Base-by-base conservation (phyloP, 2,888 invertebrate genomes). In the Torymus aiolomorphi region DNA sequence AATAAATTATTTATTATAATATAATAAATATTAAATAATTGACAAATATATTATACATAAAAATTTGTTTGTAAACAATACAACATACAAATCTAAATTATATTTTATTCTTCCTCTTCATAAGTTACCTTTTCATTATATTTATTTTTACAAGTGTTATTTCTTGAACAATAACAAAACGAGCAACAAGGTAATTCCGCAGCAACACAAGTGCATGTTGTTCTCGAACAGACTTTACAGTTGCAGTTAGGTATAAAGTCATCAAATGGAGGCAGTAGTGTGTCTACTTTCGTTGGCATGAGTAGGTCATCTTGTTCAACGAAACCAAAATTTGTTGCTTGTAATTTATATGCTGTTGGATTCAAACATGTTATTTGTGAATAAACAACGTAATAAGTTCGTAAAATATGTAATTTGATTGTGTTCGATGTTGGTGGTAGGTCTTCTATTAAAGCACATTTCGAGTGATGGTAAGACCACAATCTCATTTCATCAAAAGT, bases 401-500 rank as follows among this genome's bases (percentile, higher is more conserved):
- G 2, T 42, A 62, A 42, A 31, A 62, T 42, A 42, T 51, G 80
- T 87, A 88, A 62, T 62, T 62, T 62, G 1, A 62, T 62, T 14
- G 62, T 31, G 31, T 24, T 42, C 13, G 31, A 31, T 42, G 62
- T 62, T 14, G 62, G 31, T 62, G 62, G 62, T 13, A 62, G 11
- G 14, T 31, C 14, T 62, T 62, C 31, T 24, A 62, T 42, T 31
- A 31, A 1, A 14, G 62, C 13, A 62, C 62, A 31, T 24, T 62
- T 62, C 14, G 31, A 13, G n/a, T 62, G 31, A 62, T 62, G 31
- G 14, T 31, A 62, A 4, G 62, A 20, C 62, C 62, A 62, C 2
- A 62, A 14, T 62, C 62, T 24, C 12, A 62, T 11, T 62, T 62
- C 31, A 16, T 62, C 62, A 31, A 62, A 62, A 24, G 31, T 62